Conservation (phyloP, 23 tunicate genomes). For the Clavelina lepadiformis region DNA sequence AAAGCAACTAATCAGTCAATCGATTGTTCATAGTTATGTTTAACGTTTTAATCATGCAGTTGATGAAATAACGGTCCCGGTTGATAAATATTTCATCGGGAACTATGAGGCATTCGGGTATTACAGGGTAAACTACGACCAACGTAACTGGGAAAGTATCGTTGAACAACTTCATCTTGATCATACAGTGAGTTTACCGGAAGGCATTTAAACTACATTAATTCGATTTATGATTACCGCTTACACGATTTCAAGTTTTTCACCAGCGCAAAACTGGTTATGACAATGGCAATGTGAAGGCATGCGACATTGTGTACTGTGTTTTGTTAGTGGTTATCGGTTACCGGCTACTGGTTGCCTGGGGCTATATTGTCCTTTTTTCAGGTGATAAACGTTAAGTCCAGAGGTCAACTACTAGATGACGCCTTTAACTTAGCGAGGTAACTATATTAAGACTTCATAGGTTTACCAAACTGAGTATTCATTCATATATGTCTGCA, state of each 20-base stretch:
- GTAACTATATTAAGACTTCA: neutral
- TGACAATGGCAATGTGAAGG: no score
- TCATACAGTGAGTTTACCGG: neutral
- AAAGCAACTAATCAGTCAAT: no score
- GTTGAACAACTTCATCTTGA: conserved; percentile 4
- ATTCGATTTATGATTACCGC: neutral
- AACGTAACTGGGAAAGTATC: conserved; percentile 14
- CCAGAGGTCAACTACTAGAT: conserved; percentile 42
- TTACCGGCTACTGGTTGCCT: no score
- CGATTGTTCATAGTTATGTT: no score
- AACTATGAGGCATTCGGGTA: conserved; percentile 39
- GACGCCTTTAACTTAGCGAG: conserved; percentile 63
- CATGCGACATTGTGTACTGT: no score
- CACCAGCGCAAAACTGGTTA: no score
- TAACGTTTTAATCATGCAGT: no score
- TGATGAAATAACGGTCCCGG: no score
- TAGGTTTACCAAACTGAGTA: no score
- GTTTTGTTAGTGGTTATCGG: no score
- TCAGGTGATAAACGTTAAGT: conserved; percentile 38
- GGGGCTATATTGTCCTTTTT: neutral
- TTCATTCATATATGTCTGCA: no score
- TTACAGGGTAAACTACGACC: conserved; percentile 39
- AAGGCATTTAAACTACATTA: neutral
- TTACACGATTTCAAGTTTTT: neutral
- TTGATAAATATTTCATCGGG: conserved; percentile 14